phyloP scores from a whole-genome alignment of 2,113 vertebrate genomes.

The Atrichornis clamosus region DNA sequence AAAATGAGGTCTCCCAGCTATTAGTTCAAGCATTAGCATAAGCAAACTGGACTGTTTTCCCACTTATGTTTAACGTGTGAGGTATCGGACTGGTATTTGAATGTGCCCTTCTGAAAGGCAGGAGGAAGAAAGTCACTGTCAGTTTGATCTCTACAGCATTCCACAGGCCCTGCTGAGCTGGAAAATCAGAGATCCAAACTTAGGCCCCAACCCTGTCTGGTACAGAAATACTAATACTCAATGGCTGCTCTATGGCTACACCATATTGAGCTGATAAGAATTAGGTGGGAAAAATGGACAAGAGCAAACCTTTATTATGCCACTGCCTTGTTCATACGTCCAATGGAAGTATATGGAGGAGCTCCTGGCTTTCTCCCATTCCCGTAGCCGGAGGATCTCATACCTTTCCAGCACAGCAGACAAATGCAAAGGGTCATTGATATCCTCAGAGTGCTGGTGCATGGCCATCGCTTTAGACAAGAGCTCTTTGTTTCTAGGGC shows the following conservation, averaged over 20 bases:
- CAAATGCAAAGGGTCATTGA: background rate
- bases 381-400: background rate
- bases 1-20: background rate
- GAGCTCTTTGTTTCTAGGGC: background rate
- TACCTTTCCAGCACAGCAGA: background rate
- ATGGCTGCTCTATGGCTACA: background rate
- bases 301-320: background rate
- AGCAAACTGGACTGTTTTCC: background rate
- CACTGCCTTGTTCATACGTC: background rate
- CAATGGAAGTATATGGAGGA: fast-evolving
- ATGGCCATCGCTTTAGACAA: background rate
- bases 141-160: background rate
- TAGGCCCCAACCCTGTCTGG: background rate
- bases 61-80: background rate
- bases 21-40: background rate
- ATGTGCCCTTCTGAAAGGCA: background rate
- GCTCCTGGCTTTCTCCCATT: background rate
- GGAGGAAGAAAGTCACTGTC: background rate
- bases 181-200: background rate
- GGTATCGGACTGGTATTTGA: background rate
- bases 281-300: background rate
- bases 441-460: background rate
- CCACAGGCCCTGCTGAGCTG: background rate
- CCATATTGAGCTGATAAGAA: background rate
- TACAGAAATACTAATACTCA: background rate